phyloP scores from a whole-genome alignment of 2,888 invertebrate genomes.

The Xestoiulus laeticollis region DNA sequence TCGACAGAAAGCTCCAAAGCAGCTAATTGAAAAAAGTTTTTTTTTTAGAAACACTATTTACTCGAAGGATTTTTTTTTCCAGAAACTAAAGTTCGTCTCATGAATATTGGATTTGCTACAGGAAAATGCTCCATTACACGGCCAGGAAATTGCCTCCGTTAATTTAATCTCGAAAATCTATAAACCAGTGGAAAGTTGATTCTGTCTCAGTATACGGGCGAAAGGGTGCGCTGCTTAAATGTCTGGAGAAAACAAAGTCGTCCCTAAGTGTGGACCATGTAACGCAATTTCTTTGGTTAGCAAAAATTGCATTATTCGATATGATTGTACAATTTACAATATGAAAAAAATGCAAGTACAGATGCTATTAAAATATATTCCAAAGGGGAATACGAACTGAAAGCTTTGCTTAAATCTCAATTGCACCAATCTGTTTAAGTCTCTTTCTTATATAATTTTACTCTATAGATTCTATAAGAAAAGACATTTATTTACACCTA shows the following conservation, averaged over 20 bases:
- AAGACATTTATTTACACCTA: not conserved
- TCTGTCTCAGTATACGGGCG: not conserved
- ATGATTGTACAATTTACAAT: not conserved
- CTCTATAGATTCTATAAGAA: too few relatives aligned
- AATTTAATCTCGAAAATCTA: slow-evolving; percentile 15
- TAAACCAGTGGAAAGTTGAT: slow-evolving; percentile 4
- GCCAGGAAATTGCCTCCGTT: slow-evolving; percentile 33
- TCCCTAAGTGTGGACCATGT: not conserved
- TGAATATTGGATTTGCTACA: slow-evolving; percentile 28
- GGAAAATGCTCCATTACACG: slow-evolving; percentile 37
- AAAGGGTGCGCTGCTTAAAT: not conserved
- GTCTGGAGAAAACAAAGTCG: not conserved
- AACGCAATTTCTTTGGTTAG: not conserved
- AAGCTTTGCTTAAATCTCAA: not conserved
- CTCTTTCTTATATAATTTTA: too few relatives aligned
- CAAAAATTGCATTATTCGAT: slow-evolving; percentile 16
- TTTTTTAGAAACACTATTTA: slow-evolving; percentile 24
- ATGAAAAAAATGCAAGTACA: too few relatives aligned
- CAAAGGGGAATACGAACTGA: too few relatives aligned
- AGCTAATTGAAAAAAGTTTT: slow-evolving; percentile 36
- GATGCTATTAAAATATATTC: too few relatives aligned
- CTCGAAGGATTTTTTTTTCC: not conserved
- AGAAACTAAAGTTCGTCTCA: slow-evolving; percentile 11
- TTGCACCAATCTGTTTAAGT: not conserved
- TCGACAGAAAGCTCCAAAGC: slow-evolving; percentile 33